Evolutionary conservation across 2,113 vertebrate species (phyloP).

Genomic region (Poicephalus meyeri): DNA sequence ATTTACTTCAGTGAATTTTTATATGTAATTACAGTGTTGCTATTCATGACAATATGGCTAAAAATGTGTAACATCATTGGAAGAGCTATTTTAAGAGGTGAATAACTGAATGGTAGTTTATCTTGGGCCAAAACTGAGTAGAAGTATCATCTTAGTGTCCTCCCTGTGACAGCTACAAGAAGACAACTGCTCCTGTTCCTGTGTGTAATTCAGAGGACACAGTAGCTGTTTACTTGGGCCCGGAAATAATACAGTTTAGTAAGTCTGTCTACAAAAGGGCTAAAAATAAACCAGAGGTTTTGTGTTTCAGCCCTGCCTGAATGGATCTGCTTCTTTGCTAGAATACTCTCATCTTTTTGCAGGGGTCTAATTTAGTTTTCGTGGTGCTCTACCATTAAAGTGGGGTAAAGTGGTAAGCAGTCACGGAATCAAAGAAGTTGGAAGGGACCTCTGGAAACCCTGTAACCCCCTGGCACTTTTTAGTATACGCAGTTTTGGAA

Average conservation of each 20-base stretch:
- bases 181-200: background rate
- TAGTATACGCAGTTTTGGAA: background rate
- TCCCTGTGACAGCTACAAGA: background rate
- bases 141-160: background rate
- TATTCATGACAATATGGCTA: background rate
- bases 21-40: conserved; percentile 27
- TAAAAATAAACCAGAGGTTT: background rate
- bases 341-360: background rate
- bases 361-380: background rate
- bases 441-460: background rate
- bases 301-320: background rate
- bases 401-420: background rate
- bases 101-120: background rate
- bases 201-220: background rate
- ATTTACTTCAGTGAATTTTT: conserved; percentile 41
- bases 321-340: background rate
- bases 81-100: background rate
- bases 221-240: background rate
- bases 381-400: background rate
- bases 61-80: conserved; percentile 1
- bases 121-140: background rate
- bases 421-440: background rate
- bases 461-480: background rate
- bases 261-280: background rate
- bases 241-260: background rate